Base-by-base conservation (phyloP, 92 coral and sea anemone species). In the Porites cylindrica region DNA sequence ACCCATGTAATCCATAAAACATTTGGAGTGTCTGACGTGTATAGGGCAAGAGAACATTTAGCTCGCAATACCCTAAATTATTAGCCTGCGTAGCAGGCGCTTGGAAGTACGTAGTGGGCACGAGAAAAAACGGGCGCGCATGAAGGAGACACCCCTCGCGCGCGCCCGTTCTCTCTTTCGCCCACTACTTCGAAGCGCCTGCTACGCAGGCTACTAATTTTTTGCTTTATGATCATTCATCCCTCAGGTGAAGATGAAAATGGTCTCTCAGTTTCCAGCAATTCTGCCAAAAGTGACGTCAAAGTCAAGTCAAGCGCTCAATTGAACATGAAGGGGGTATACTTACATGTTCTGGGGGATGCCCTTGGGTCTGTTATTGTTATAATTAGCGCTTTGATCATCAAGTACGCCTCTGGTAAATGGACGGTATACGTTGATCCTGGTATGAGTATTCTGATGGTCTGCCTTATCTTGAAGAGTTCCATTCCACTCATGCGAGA, bases 271-370 rank as follows among this genome's bases (percentile, higher is more conserved):
- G 66, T 75, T 17, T 14, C 81, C 53, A 50, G 75, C 63, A 80
- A 76, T 1, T 79, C 86, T 13, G 69, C 80, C n/a, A 20, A 66
- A 67, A 16, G 38, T 8, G 60, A 63, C 16, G 12, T 58, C 3
- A 91, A 91, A 64, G 93, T 70, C 12, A 90, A 88, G 26, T 90
- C 94, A 10, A 75, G 99, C 81, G 96, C 99, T 0, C 99, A 97
- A 85, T 89, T 97, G 65, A 97, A 97, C 85, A 97, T 97, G 99
- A 87, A 98, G 19, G 99, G 97, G 11, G 99, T 97, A 8, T 97
- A 97, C 84, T 93, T 97, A 6, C 99, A 97, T 79, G 98, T 97
- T 20, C 89, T 97, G 26, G 99, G 99, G n/a, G 99, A 97, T 87
- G 99, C 99, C 12, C 75, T 97, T 12, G 99, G 99, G 8, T 97